phyloP scores from a whole-genome alignment of 2,888 invertebrate genomes.

The Polyploca ridens region DNA sequence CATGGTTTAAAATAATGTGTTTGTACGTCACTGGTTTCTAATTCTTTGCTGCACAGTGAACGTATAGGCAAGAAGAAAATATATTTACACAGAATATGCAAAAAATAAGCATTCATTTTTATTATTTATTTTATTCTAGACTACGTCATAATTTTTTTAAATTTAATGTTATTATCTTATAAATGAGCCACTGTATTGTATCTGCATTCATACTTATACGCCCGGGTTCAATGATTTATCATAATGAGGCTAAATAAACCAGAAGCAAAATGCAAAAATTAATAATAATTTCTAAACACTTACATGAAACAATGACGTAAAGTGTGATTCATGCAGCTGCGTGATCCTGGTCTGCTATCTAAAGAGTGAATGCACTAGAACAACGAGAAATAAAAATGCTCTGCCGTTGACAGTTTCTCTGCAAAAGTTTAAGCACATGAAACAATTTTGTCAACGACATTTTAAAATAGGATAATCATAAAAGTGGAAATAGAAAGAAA shows the following conservation, averaged over 20 bases:
- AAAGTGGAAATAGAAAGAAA: neutral
- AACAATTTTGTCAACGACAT: neutral
- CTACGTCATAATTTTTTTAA: too few species aligned
- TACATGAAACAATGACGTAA: constrained; percentile 60
- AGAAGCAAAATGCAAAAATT: constrained; percentile 29
- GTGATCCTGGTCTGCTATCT: constrained; percentile 70
- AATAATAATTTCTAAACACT: constrained; percentile 47
- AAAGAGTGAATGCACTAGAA: constrained; percentile 68
- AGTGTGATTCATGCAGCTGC: constrained; percentile 75
- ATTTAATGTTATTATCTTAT: neutral
- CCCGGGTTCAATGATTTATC: neutral
- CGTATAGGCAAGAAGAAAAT: too few species aligned
- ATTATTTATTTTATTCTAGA: too few species aligned
- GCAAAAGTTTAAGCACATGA: constrained; percentile 12
- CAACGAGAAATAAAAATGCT: constrained; percentile 46
- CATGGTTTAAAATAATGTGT: too few species aligned
- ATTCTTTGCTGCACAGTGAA: too few species aligned
- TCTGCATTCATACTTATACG: neutral
- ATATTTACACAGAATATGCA: too few species aligned
- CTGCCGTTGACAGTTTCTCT: constrained; percentile 23
- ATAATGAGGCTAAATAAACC: constrained; percentile 14
- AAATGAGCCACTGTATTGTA: neutral
- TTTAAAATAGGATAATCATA: neutral
- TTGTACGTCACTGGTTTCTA: too few species aligned
- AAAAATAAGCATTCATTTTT: too few species aligned